Conservation (phyloP, 1,140 invertebrate species). For the Heliconius melpomene region DNA sequence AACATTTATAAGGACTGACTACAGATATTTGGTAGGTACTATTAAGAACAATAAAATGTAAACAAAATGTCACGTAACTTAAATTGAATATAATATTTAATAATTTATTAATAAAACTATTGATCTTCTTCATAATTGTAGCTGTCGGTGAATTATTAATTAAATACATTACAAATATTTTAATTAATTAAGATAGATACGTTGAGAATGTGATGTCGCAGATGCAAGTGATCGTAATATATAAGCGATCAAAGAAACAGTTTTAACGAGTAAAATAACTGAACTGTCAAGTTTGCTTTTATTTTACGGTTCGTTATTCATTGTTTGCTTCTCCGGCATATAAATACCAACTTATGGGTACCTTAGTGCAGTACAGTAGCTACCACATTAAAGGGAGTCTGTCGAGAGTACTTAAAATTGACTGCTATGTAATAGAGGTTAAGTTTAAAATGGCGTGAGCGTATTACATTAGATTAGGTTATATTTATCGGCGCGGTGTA, state of each 20-base stretch:
- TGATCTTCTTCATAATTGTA: neutral
- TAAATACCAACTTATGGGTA: slow-evolving; percentile 59
- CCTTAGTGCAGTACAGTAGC: slow-evolving; percentile 38
- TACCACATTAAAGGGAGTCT: neutral
- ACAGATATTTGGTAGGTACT: neutral
- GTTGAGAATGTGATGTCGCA: neutral
- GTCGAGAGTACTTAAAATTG: slow-evolving; percentile 28
- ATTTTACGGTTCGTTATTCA: slow-evolving; percentile 65
- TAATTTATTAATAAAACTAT: neutral
- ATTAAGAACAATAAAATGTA: neutral
- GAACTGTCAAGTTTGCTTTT: slow-evolving; percentile 55
- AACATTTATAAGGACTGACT: neutral
- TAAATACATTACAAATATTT: neutral
- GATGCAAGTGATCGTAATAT: neutral
- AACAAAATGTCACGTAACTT: neutral
- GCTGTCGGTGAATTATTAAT: neutral
- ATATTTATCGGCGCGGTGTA: slow-evolving; percentile 38
- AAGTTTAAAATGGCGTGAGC: slow-evolving; percentile 40
- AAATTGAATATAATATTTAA: neutral
- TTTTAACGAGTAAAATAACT: slow-evolving; percentile 43
- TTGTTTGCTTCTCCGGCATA: slow-evolving; percentile 58
- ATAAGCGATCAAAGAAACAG: slow-evolving; percentile 9
- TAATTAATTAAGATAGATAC: neutral
- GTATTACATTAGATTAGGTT: slow-evolving; percentile 20
- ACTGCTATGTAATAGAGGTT: slow-evolving; percentile 30